phyloP scores from a whole-genome alignment of 2,888 invertebrate genomes.

The Parascotia fuliginaria region DNA sequence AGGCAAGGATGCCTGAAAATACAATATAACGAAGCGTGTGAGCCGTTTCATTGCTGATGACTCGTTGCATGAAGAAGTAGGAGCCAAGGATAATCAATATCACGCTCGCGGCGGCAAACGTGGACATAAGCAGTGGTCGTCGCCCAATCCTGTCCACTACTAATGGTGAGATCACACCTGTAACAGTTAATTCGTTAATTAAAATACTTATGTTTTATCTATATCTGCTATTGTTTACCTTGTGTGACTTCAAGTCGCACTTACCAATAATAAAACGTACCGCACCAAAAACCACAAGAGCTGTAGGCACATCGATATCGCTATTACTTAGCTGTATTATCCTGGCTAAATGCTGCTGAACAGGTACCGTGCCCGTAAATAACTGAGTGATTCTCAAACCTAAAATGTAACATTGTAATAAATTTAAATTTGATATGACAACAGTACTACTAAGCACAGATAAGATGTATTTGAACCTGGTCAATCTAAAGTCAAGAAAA shows the following conservation, averaged over 20 bases:
- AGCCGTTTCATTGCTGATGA: conserved; percentile 47
- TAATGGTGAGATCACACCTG: conserved; percentile 70
- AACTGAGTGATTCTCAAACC: conserved; percentile 67
- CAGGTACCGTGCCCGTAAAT: conserved; percentile 59
- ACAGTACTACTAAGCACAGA: too few relatives aligned
- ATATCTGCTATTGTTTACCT: too few relatives aligned
- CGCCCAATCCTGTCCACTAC: conserved; percentile 75
- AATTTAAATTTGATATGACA: too few relatives aligned
- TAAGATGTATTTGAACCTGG: too few relatives aligned
- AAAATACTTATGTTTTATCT: too few relatives aligned
- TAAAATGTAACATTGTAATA: too few relatives aligned
- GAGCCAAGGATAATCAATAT: conserved; percentile 57
- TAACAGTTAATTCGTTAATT: too few relatives aligned
- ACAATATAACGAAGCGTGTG: conserved; percentile 63
- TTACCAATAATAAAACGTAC: conserved; percentile 64
- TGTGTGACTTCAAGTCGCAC: conserved; percentile 1
- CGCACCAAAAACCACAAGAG: conserved; percentile 63
- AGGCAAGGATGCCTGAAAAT: conserved; percentile 70
- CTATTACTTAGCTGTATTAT: conserved; percentile 65
- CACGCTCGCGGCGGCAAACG: conserved; percentile 64
- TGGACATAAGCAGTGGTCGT: conserved; percentile 75
- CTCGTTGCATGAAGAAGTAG: conserved; percentile 70
- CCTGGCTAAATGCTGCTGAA: conserved; percentile 66
- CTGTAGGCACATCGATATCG: conserved; percentile 48
- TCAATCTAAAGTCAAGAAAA: too few relatives aligned